phyloP scores from a whole-genome alignment of 2,888 invertebrate species.

The Mechanitis messenoides region DNA sequence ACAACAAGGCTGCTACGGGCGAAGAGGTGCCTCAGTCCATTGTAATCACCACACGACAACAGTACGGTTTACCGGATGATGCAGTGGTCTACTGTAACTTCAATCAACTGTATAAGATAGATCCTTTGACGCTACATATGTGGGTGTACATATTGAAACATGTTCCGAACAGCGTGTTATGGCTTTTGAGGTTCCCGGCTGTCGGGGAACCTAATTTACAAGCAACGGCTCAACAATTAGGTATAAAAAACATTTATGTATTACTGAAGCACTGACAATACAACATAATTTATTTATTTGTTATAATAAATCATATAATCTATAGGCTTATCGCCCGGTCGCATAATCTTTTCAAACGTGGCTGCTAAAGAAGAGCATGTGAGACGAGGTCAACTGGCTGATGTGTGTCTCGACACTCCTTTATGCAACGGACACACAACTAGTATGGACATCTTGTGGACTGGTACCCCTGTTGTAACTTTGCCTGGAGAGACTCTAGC shows the following conservation, averaged over 20 bases:
- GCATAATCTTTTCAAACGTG: conserved; percentile 97
- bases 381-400: conserved; percentile 96
- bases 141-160: conserved; percentile 96
- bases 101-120: conserved; percentile 99
- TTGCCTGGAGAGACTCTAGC: conserved; percentile 91
- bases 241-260: conserved; percentile 45
- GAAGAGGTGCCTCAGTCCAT: conserved; percentile 98
- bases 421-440: conserved; percentile 99
- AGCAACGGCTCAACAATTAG: conserved; percentile 88
- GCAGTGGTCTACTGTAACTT: conserved; percentile 99
- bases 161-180: conserved; percentile 96
- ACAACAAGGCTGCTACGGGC: conserved; percentile 98
- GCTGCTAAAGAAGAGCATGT: conserved; percentile 99
- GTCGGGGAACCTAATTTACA: conserved; percentile 91
- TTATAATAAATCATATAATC: background rate
- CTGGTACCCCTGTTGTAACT: conserved; percentile 98
- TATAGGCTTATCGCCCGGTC: conserved; percentile 82
- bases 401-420: conserved; percentile 98
- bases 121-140: conserved; percentile 96
- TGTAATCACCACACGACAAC: conserved; percentile 96
- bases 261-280: background rate
- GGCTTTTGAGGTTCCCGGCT: conserved; percentile 97
- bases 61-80: conserved; percentile 97
- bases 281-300: background rate
- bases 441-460: conserved; percentile 99